These are phyloP conservation scores for Nylanderia fulva DNA, from an alignment of 1,140 invertebrate genomes.

Conservation along the genomic window DNA sequence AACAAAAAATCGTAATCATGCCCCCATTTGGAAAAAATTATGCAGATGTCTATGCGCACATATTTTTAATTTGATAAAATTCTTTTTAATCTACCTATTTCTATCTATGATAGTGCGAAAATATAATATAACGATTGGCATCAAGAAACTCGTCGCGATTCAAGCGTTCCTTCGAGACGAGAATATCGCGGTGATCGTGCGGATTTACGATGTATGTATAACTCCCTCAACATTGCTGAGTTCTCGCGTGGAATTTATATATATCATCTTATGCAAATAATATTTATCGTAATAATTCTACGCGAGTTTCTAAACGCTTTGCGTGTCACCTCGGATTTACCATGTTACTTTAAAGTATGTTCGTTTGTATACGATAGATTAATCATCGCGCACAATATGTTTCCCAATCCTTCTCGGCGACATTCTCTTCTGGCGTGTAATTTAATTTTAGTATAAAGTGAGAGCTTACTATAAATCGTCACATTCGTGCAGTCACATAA, in stretches of 20 bases:
- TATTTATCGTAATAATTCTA: constrained; percentile 53
- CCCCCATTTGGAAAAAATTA: too few relatives aligned
- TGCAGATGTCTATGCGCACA: too few relatives aligned
- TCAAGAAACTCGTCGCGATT: background rate
- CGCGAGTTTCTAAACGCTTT: constrained; percentile 8
- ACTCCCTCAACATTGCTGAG: constrained; percentile 22
- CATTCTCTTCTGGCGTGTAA: background rate
- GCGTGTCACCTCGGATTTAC: constrained; percentile 29
- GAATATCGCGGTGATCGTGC: constrained; percentile 44
- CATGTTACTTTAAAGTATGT: background rate
- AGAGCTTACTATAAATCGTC: background rate
- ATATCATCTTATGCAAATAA: constrained; percentile 38
- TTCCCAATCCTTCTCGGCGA: background rate
- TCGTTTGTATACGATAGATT: constrained; percentile 19
- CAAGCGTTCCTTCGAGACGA: constrained; percentile 14
- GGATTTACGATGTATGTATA: constrained; percentile 39
- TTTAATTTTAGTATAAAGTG: constrained; percentile 7
- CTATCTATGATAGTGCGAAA: background rate
- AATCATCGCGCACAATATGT: background rate
- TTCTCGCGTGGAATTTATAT: constrained; percentile 42
- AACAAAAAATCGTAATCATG: too few relatives aligned
- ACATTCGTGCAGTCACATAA: background rate
- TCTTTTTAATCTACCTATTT: background rate
- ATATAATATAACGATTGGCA: background rate
- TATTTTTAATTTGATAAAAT: background rate